A percentile compares a stretch with the other conserved stretches of the same genome.
Conservation (phyloP, 2,797 vertebrate species). For the Aphelocoma californica region DNA sequence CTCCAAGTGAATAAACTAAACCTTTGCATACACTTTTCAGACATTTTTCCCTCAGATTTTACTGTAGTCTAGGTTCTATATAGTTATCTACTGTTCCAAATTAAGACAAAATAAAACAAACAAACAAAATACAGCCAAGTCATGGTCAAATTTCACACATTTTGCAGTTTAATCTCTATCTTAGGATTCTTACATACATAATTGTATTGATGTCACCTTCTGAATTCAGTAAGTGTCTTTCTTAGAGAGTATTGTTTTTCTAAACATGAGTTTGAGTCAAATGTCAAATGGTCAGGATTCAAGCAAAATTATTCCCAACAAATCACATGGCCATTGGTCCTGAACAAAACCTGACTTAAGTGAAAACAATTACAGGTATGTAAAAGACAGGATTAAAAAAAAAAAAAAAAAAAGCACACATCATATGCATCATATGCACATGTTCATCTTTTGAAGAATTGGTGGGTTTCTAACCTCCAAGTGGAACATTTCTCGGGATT, state of each 20-base stretch:
- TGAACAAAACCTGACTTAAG: neutral
- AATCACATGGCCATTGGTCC: neutral
- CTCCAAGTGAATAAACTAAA: neutral
- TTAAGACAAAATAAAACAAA: neutral
- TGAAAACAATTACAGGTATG: neutral
- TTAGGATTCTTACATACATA: neutral
- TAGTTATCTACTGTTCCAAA: neutral
- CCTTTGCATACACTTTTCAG: neutral
- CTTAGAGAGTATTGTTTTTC: neutral
- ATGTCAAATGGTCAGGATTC: neutral
- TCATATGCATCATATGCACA: neutral
- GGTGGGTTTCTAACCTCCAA: neutral
- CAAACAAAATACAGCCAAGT: neutral
- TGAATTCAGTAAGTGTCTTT: neutral
- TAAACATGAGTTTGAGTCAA: neutral
- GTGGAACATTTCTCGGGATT: neutral
- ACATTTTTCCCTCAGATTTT: neutral
- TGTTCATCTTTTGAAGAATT: neutral
- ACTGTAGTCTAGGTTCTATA: neutral
- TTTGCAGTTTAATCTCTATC: neutral
- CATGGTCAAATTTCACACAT: neutral
- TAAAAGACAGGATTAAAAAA: neutral
- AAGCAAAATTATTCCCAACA: neutral
- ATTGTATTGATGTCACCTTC: neutral
- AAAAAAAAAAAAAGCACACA: accelerated